A percentile compares a stretch with the other conserved stretches of the same genome.
Evolutionary conservation across 2,113 vertebrate genomes (phyloP).

Genomic region (Limanda limanda): DNA sequence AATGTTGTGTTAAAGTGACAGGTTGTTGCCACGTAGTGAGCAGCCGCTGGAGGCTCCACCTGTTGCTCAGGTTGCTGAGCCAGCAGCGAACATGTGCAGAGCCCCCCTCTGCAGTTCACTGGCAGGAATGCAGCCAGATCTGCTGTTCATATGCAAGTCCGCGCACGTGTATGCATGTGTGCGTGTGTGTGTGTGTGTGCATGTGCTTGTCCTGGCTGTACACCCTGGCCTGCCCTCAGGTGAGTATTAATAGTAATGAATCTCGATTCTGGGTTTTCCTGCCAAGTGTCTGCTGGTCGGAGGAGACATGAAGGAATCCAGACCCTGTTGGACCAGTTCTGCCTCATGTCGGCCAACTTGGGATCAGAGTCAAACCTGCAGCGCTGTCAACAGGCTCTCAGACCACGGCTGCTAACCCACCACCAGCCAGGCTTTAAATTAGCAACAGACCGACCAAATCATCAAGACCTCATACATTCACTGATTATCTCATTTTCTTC

Average conservation of each 20-base stretch:
- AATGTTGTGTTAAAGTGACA: too few species aligned
- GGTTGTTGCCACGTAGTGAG: too few species aligned
- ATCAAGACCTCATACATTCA: slow-evolving; percentile 10
- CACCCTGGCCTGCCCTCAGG: slow-evolving; percentile 59
- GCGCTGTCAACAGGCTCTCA: background rate
- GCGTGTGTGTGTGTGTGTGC: background rate
- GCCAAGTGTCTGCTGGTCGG: slow-evolving; percentile 37
- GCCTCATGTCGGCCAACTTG: background rate
- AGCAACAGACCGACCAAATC: slow-evolving; percentile 8
- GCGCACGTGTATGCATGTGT: background rate
- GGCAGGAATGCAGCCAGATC: slow-evolving; percentile 29
- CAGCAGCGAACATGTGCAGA: slow-evolving; percentile 51
- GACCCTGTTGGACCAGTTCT: background rate
- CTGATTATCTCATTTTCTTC: too few species aligned
- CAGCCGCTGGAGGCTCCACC: too few species aligned
- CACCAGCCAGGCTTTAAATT: slow-evolving; percentile 8
- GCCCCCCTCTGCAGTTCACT: slow-evolving; percentile 74
- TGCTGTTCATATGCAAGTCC: background rate
- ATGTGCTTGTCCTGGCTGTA: slow-evolving; percentile 42
- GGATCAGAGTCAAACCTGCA: background rate
- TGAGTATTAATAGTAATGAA: slow-evolving; percentile 56
- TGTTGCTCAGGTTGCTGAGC: too few species aligned
- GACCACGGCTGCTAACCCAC: background rate
- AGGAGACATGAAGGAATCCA: slow-evolving; percentile 27
- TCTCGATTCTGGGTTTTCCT: slow-evolving; percentile 12